Conservation (phyloP, 2,888 invertebrate genomes). For the Physocephala rufipes region DNA sequence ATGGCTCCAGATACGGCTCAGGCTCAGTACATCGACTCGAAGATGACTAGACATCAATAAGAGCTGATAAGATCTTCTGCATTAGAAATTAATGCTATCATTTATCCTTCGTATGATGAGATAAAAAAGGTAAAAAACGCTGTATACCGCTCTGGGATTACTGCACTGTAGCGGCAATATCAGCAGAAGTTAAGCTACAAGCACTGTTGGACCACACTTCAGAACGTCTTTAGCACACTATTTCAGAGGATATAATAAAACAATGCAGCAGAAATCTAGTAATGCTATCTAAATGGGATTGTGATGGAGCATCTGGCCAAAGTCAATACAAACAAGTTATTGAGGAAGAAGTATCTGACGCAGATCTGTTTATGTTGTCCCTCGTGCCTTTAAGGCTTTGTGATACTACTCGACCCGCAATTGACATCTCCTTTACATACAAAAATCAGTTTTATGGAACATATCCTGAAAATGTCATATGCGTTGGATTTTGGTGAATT, state of each 20-base stretch:
- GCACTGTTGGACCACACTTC: no score
- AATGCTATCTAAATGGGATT: conserved; percentile 5
- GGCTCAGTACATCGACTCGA: neutral
- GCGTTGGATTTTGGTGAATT: neutral
- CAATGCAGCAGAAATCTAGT: neutral
- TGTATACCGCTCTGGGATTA: neutral
- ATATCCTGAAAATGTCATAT: neutral
- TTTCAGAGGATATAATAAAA: no score
- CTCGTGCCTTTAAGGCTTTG: neutral
- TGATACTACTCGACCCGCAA: no score
- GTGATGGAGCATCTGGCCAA: neutral
- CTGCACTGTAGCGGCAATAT: no score
- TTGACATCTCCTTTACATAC: conserved; percentile 4
- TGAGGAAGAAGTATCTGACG: neutral
- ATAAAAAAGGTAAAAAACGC: neutral
- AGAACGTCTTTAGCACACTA: no score
- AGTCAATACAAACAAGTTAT: conserved; percentile 17
- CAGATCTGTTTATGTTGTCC: neutral
- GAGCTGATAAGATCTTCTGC: conserved; percentile 5
- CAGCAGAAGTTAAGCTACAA: no score
- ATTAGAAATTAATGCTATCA: neutral
- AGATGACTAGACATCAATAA: conserved; percentile 3
- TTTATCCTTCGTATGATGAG: neutral
- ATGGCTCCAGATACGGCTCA: neutral
- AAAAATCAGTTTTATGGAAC: neutral